phyloP scores from a whole-genome alignment of 2,888 invertebrate genomes.

The Petrophora chlorosata region DNA sequence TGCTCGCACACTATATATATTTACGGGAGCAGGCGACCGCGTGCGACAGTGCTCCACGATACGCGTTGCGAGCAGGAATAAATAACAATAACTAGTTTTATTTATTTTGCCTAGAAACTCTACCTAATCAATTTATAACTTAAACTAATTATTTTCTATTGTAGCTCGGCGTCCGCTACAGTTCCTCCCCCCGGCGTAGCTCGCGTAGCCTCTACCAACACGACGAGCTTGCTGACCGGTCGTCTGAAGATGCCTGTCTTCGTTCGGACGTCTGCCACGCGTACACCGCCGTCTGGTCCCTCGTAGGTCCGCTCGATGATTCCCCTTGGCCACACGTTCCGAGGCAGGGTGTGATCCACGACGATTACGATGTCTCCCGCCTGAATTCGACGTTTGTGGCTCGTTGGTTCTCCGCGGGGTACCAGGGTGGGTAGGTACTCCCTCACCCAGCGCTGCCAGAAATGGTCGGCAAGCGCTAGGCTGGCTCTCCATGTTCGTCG shows the following conservation, averaged over 20 bases:
- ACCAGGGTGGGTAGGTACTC: neutral
- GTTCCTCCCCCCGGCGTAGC: neutral
- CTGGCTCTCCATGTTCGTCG: neutral
- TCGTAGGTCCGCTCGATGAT: neutral
- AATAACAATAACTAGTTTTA: too few species aligned
- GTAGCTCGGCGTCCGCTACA: neutral
- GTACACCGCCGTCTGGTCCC: neutral
- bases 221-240: too few species aligned
- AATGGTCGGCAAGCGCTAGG: neutral
- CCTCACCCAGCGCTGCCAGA: neutral
- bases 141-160: too few species aligned
- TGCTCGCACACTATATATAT: too few species aligned
- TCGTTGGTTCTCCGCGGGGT: constrained; percentile 14
- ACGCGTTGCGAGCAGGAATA: too few species aligned
- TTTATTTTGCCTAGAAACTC: neutral
- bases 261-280: neutral
- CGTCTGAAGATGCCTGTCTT: constrained; percentile 1
- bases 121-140: too few species aligned
- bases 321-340: neutral
- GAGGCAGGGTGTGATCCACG: neutral
- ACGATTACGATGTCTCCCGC: neutral
- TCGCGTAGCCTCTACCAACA: neutral
- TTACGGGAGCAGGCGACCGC: too few species aligned
- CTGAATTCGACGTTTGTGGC: neutral
- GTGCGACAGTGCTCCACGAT: too few species aligned